A percentile compares a stretch with the other conserved stretches of the same genome.
Evolutionary conservation across 1,140 invertebrate genomes (phyloP).

Genomic region (Leptinotarsa undecemlineata): DNA sequence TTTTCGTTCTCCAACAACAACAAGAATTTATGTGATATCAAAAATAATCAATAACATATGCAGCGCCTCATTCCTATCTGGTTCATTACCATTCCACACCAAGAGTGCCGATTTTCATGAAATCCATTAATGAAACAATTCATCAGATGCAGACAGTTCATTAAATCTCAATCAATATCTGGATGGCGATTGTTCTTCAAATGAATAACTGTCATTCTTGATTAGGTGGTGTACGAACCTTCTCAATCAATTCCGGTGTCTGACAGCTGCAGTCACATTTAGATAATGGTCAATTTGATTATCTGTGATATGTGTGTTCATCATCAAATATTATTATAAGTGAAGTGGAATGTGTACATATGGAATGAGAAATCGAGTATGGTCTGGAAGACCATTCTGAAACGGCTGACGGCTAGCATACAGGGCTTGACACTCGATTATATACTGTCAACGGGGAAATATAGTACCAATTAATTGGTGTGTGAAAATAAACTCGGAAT

Average conservation of each 20-base stretch:
- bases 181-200: slow-evolving; percentile 15
- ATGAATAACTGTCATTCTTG: slow-evolving; percentile 15
- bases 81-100: too few species aligned
- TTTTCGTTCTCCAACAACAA: too few species aligned
- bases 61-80: too few species aligned
- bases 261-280: slow-evolving; percentile 9
- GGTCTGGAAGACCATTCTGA: not conserved
- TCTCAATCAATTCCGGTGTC: slow-evolving; percentile 15
- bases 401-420: not conserved
- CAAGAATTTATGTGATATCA: too few species aligned
- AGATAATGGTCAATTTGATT: slow-evolving; percentile 20
- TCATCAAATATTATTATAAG: slow-evolving; percentile 21
- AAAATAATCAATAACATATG: too few species aligned
- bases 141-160: slow-evolving; percentile 5
- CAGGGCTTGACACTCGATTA: not conserved
- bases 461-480: too few species aligned
- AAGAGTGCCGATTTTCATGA: not conserved
- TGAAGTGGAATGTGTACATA: slow-evolving; percentile 15
- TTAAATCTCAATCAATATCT: not conserved
- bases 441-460: too few species aligned
- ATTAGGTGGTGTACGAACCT: not conserved
- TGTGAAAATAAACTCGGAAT: too few species aligned
- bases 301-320: not conserved
- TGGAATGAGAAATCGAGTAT: not conserved
- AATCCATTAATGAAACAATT: not conserved